Conservation (phyloP, 2,888 invertebrate genomes). For the Chromoteleia sp. region DNA sequence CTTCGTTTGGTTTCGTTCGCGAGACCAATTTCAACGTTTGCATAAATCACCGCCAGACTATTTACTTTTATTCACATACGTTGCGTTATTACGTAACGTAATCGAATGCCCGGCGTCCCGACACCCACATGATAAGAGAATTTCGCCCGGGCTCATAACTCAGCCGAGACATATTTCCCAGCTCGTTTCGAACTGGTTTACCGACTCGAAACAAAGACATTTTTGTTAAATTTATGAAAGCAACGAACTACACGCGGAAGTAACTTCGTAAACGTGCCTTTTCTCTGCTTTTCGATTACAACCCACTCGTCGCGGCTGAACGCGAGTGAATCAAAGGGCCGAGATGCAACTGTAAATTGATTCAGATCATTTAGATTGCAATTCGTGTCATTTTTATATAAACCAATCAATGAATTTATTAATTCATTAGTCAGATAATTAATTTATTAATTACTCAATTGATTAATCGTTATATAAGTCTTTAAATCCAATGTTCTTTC, state of each 20-base stretch:
- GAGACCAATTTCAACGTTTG: slow-evolving; percentile 5
- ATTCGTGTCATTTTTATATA: too few relatives aligned
- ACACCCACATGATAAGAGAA: slow-evolving; percentile 64
- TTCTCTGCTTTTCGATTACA: slow-evolving; percentile 21
- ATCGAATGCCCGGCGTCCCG: slow-evolving; percentile 38
- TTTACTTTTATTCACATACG: slow-evolving; percentile 37
- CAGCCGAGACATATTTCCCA: slow-evolving; percentile 43
- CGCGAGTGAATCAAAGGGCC: too few relatives aligned
- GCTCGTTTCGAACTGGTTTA: slow-evolving; percentile 58
- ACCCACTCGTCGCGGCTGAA: too few relatives aligned
- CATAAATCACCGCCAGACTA: slow-evolving; percentile 41
- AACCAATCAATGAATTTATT: too few relatives aligned
- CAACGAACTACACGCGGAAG: slow-evolving; percentile 25
- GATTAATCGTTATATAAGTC: too few relatives aligned
- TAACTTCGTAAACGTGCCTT: slow-evolving; percentile 13
- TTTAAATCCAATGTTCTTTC: too few relatives aligned
- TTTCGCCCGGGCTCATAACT: slow-evolving; percentile 44
- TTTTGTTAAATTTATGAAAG: slow-evolving; percentile 48
- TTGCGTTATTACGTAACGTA: slow-evolving; percentile 47
- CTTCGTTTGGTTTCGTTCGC: slow-evolving; percentile 11
- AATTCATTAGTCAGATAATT: too few relatives aligned
- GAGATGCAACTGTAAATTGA: too few relatives aligned
- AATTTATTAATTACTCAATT: too few relatives aligned
- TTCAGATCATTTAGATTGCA: too few relatives aligned
- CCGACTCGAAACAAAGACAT: slow-evolving; percentile 25